Percentiles rank a stretch among this genome's conserved stretches.
Conservation (phyloP, 2,797 vertebrate genomes). For the Oophaga sylvatica region DNA sequence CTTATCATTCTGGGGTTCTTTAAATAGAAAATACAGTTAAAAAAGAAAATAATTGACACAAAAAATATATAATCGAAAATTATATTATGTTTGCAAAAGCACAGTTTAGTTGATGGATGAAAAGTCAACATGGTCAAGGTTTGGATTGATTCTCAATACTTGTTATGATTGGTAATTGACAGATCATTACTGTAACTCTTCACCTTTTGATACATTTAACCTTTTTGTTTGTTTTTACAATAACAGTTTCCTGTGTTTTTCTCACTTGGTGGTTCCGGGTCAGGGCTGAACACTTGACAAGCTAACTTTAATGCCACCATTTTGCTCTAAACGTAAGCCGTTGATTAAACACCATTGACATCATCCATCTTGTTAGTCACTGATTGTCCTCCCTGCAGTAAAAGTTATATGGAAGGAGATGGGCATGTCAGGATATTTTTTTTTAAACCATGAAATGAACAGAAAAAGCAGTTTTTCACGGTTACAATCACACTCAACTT, state of each 20-base stretch:
- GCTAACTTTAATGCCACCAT: slow-evolving; percentile 58
- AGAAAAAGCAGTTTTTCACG: slow-evolving; percentile 23
- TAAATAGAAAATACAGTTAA: neutral
- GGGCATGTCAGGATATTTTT: slow-evolving; percentile 57
- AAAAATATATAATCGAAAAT: neutral
- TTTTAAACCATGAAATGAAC: slow-evolving; percentile 47
- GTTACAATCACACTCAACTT: slow-evolving; percentile 18
- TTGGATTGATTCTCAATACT: neutral
- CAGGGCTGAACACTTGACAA: slow-evolving; percentile 28
- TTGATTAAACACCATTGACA: slow-evolving; percentile 54
- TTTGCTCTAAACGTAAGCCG: slow-evolving; percentile 60
- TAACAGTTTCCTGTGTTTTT: slow-evolving; percentile 8
- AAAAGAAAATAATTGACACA: neutral
- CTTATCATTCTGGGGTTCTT: neutral
- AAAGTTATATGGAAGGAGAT: slow-evolving; percentile 54
- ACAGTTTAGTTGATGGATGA: no score
- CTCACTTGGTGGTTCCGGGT: slow-evolving; percentile 6
- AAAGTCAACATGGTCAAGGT: neutral
- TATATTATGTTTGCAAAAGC: neutral
- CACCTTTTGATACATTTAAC: slow-evolving; percentile 10
- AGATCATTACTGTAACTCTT: neutral
- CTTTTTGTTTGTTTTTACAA: neutral
- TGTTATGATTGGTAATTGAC: neutral
- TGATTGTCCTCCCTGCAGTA: slow-evolving; percentile 58
- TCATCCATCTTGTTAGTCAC: slow-evolving; percentile 53